Evolutionary conservation across 1,140 invertebrate species (phyloP).

Genomic region (Bombus picipes): DNA sequence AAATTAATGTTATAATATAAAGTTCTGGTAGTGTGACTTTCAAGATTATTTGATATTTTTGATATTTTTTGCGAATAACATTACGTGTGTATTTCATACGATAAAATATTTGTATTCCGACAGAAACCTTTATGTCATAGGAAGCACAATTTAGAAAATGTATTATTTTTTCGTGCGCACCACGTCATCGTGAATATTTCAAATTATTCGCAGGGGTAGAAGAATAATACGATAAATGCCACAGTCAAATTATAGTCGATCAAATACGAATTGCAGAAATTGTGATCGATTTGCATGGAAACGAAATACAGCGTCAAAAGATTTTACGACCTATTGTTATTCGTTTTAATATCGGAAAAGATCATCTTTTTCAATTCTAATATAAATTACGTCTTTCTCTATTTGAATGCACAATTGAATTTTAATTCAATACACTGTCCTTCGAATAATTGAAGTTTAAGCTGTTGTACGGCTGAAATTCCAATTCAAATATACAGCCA

Average conservation of each 20-base stretch:
- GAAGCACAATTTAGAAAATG: not conserved
- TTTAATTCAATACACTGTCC: not conserved
- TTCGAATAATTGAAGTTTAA: constrained; percentile 8
- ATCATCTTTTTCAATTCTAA: too few relatives aligned
- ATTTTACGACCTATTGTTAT: not conserved
- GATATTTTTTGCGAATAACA: too few relatives aligned
- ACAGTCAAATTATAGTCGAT: not conserved
- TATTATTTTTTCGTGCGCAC: not conserved
- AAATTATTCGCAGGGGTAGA: too few relatives aligned
- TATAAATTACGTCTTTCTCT: too few relatives aligned
- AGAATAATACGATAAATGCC: not conserved
- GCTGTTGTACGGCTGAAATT: not conserved
- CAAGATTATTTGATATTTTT: too few relatives aligned
- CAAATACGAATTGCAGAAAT: not conserved
- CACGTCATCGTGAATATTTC: too few relatives aligned
- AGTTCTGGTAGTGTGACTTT: too few relatives aligned
- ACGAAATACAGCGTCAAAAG: not conserved
- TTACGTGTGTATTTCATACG: too few relatives aligned
- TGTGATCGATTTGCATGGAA: not conserved
- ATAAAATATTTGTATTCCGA: not conserved
- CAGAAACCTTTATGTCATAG: not conserved
- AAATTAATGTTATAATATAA: not conserved
- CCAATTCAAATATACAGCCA: not conserved
- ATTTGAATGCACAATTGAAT: too few relatives aligned
- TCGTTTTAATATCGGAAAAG: not conserved